These are phyloP conservation scores for Rhagologus leucostigma DNA, from an alignment of 2,113 vertebrate species.

Conservation along the genomic window DNA sequence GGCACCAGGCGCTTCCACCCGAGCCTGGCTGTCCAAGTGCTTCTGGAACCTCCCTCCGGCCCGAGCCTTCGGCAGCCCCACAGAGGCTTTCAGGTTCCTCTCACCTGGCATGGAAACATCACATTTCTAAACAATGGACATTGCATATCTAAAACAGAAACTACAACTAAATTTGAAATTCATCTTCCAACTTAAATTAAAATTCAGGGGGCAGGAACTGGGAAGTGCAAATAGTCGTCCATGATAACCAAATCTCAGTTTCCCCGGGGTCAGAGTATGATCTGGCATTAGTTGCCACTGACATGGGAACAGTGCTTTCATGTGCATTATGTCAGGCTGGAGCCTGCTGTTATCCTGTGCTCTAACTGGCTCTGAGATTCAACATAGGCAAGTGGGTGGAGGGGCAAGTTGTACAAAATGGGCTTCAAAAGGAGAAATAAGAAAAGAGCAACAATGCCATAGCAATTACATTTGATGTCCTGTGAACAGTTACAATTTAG, in stretches of 20 bases:
- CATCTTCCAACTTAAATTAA: background rate
- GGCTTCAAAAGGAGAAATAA: background rate
- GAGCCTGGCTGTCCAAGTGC: background rate
- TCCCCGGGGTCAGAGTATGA: background rate
- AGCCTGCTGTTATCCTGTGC: background rate
- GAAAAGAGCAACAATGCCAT: background rate
- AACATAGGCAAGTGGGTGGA: background rate
- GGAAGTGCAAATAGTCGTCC: background rate
- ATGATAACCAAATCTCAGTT: background rate
- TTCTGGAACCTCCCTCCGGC: background rate
- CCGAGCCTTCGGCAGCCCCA: accelerated
- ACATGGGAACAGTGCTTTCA: background rate
- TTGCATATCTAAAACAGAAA: background rate
- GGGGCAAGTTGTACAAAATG: background rate
- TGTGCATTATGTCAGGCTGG: background rate
- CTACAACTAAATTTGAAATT: background rate
- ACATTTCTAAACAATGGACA: background rate
- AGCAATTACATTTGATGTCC: background rate
- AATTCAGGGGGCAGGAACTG: background rate
- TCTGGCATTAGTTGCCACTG: background rate
- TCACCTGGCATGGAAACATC: too few species aligned
- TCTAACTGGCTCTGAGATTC: background rate
- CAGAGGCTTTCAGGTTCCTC: background rate
- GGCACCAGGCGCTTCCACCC: background rate
- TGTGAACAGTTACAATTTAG: background rate